Conservation (phyloP, 2,888 invertebrate species). For the Tinea trinotella region DNA sequence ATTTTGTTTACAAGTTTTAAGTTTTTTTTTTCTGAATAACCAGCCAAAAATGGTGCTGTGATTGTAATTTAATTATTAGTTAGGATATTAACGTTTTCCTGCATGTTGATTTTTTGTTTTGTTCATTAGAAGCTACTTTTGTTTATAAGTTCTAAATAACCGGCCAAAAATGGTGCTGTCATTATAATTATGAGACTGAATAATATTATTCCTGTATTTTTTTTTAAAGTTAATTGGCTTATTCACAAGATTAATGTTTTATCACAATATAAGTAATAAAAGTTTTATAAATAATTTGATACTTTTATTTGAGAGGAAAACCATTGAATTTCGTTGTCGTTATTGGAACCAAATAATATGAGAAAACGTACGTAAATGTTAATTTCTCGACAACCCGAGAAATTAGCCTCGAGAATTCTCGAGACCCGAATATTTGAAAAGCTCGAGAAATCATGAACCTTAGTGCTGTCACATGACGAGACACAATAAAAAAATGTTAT, state of each 20-base stretch:
- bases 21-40: no score
- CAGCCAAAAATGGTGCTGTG: conserved; percentile 20
- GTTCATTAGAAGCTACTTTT: conserved; percentile 20
- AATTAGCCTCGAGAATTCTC: conserved; percentile 16
- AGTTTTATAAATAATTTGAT: conserved; percentile 20
- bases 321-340: conserved; percentile 20
- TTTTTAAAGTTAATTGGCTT: not conserved
- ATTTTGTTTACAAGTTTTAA: no score
- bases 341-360: conserved; percentile 21
- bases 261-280: not conserved
- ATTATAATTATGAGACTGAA: conserved; percentile 19
- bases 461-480: no score
- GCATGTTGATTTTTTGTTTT: conserved; percentile 20
- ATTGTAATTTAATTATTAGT: conserved; percentile 21
- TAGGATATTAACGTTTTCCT: conserved; percentile 20
- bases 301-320: conserved; percentile 20
- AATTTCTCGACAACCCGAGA: conserved; percentile 22
- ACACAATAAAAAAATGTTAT: no score
- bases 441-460: no score
- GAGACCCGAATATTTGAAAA: no score
- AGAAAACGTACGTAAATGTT: conserved; percentile 20
- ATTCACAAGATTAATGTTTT: conserved; percentile 12
- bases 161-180: conserved; percentile 20
- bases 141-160: no score
- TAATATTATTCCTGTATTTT: no score